Conservation (phyloP, 2,888 invertebrate species). For the Drosophila prostipennis region DNA sequence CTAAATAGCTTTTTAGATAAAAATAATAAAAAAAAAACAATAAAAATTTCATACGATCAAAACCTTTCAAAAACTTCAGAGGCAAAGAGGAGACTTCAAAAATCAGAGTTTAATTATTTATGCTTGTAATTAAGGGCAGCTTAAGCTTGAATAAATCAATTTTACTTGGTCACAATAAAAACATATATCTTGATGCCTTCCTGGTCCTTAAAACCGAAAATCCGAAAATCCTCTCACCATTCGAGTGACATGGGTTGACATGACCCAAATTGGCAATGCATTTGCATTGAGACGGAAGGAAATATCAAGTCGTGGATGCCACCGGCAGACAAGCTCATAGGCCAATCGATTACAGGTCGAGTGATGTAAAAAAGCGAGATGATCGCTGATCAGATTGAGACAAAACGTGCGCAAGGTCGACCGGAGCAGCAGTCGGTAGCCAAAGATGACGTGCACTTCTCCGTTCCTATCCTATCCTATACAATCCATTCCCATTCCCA, state of each 20-base stretch:
- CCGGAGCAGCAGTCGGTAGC: conserved; percentile 9
- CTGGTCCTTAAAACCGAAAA: conserved; percentile 5
- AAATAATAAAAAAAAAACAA: too few species aligned
- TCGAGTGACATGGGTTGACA: conserved; percentile 24
- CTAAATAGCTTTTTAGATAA: too few species aligned
- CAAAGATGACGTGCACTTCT: conserved; percentile 23
- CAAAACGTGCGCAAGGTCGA: conserved; percentile 46
- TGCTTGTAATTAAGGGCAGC: conserved; percentile 1
- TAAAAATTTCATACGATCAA: background rate
- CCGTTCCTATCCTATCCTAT: conserved; percentile 13
- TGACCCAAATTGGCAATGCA: conserved; percentile 52
- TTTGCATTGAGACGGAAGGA: conserved; percentile 35
- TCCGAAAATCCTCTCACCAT: conserved; percentile 28
- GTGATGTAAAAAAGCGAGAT: conserved; percentile 27
- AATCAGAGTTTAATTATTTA: background rate
- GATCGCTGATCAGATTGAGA: conserved; percentile 8
- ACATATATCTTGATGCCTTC: conserved; percentile 1
- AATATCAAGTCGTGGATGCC: conserved; percentile 31
- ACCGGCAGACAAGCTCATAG: conserved; percentile 26
- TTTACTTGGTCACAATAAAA: background rate
- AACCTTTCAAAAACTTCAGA: background rate
- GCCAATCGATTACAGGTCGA: conserved; percentile 32
- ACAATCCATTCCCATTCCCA: background rate
- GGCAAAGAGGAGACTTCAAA: background rate
- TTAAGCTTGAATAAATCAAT: conserved; percentile 1